phyloP scores from a whole-genome alignment of 1,140 invertebrate species.

The Glomeris maerens region DNA sequence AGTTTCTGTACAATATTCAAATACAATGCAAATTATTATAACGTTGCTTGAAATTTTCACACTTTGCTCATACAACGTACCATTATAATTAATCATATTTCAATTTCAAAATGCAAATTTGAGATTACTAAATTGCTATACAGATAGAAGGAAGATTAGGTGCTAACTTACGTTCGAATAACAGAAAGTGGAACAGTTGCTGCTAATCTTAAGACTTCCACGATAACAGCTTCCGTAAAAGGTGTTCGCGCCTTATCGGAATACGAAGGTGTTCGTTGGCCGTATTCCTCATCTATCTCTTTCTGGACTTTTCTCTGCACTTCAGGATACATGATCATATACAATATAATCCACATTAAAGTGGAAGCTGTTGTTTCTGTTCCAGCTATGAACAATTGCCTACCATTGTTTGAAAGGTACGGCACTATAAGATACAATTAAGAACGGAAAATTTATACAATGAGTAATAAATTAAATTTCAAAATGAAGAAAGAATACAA shows the following conservation, averaged over 20 bases:
- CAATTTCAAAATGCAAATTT: too few species aligned
- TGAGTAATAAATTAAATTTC: too few species aligned
- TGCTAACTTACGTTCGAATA: too few species aligned
- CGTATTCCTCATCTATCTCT: slow-evolving; percentile 31
- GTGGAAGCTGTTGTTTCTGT: slow-evolving; percentile 35
- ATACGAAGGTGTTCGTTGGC: slow-evolving; percentile 21
- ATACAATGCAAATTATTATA: too few species aligned
- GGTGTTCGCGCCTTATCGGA: slow-evolving; percentile 19
- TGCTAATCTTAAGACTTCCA: slow-evolving; percentile 27
- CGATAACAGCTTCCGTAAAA: slow-evolving; percentile 27
- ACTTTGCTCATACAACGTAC: too few species aligned
- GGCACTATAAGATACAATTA: too few species aligned
- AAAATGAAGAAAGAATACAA: too few species aligned
- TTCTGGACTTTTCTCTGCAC: slow-evolving; percentile 28
- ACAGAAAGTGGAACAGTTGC: not conserved
- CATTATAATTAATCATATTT: too few species aligned
- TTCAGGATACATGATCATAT: slow-evolving; percentile 28
- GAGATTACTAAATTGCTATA: too few species aligned
- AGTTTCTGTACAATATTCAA: slow-evolving; percentile 6
- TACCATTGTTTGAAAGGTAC: not conserved
- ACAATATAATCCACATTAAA: slow-evolving; percentile 29
- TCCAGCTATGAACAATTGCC: slow-evolving; percentile 24
- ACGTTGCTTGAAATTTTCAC: too few species aligned
- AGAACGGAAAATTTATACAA: too few species aligned
- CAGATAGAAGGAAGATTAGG: too few species aligned